Evolutionary conservation across 1,140 invertebrate species (phyloP), one percentile per base, ranked within the genome.

Genomic region (Luehdorfia chinensis): DNA sequence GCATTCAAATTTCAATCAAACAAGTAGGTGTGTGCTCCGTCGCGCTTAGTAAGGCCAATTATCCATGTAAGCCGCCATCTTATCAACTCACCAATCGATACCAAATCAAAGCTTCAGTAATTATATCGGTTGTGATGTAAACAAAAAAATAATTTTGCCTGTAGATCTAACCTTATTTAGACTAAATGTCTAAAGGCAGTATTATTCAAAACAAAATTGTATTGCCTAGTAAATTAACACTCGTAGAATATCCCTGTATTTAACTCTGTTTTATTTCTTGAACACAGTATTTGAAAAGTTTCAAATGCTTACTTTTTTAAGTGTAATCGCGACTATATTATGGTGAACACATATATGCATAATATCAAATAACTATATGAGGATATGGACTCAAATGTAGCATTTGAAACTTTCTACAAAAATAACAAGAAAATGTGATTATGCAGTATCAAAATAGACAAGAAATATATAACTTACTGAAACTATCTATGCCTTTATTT

Each of bases 211-310:
- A 44, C 16, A 52, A 44, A 43, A 25, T 47, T 54, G 34, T 47
- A n/a, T n/a, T n/a, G 43, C 47, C 34, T 59, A 54, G 55, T 73
- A 74, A 50, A 47, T 73, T 69, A 67, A 63, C 62, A 75, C 77
- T 54, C 75, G 68, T 81, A 84, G 80, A 83, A 77, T 84, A 83
- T 84, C 80, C 80, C 80, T 84, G 80, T 84, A 84, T 84, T 71
- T 68, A 65, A 84, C 80, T 84, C 80, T 84, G 80, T 84, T 76
- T 66, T 67, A 71, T 84, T 76, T 74, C 63, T 66, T 84, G 76
- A 78, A 80, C 75, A 84, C 79, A 77, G 67, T 58, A 64, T 63
- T 70, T 68, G 62, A 67, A 58, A 62, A 63, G 41, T 64, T 68
- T 72, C 70, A 75, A 83, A 76, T 69, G 67, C 62, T 69, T 55